phyloP scores from a whole-genome alignment of 2,113 vertebrate genomes.

The Neomonachus schauinslandi region DNA sequence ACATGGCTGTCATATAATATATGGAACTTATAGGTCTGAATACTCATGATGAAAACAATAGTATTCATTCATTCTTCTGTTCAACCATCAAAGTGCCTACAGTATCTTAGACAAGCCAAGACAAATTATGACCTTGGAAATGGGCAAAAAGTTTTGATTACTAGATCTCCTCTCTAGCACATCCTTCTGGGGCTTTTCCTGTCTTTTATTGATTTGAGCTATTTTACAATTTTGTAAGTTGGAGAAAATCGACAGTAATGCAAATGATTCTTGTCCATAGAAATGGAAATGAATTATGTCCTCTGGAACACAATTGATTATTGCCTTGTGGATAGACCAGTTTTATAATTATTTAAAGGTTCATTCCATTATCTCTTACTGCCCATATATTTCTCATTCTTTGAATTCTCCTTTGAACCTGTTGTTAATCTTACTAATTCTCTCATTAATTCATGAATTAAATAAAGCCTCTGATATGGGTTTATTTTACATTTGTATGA shows the following conservation, averaged over 20 bases:
- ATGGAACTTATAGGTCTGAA: not conserved
- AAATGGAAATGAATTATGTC: not conserved
- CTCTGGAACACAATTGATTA: not conserved
- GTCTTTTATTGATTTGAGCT: not conserved
- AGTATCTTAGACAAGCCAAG: not conserved
- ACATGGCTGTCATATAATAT: not conserved
- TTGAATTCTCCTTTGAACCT: conserved; percentile 1
- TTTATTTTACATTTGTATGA: conserved; percentile 42
- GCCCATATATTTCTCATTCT: not conserved
- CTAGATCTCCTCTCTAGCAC: not conserved
- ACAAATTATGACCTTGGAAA: not conserved
- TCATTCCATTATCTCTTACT: not conserved
- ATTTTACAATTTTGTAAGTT: not conserved
- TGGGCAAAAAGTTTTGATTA: not conserved
- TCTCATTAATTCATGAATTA: not conserved
- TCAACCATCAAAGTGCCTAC: not conserved
- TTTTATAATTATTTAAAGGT: not conserved
- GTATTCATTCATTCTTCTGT: not conserved
- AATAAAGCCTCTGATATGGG: not conserved
- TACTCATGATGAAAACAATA: not conserved
- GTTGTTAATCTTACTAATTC: not conserved
- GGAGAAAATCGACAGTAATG: not conserved
- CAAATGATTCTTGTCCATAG: not conserved
- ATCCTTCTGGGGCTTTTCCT: not conserved
- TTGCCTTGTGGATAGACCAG: not conserved